A percentile compares a stretch with the other conserved stretches of the same genome.
phyloP scores from a whole-genome alignment of 2,797 vertebrate genomes.

The Peromyscus attwateri region DNA sequence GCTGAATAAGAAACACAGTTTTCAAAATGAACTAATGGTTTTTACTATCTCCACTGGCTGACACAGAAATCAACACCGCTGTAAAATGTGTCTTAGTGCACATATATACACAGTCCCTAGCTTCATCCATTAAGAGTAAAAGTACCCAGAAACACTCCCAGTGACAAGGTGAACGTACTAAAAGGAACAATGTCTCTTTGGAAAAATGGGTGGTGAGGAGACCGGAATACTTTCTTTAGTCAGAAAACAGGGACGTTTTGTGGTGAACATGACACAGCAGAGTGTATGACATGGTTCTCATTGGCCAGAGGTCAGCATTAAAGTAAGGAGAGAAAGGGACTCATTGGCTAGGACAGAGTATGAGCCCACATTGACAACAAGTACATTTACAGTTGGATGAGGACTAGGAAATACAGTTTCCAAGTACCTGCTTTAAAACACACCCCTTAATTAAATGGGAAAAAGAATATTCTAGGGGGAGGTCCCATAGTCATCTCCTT shows the following conservation, averaged over 20 bases:
- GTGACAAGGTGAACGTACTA: neutral
- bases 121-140: neutral
- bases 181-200: neutral
- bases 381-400: neutral
- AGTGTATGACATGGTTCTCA: neutral
- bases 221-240: neutral
- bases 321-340: neutral
- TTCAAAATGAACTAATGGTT: neutral
- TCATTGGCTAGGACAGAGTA: neutral
- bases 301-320: neutral
- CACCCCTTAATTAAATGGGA: neutral
- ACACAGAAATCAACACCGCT: neutral
- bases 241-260: neutral
- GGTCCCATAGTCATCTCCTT: neutral
- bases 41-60: neutral
- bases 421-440: neutral
- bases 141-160: neutral
- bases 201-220: neutral
- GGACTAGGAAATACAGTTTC: neutral
- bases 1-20: neutral
- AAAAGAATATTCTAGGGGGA: neutral
- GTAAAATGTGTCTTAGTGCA: neutral
- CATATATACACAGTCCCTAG: neutral
- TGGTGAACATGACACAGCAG: neutral
- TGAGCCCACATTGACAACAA: neutral